Evolutionary conservation across 2,888 invertebrate species (phyloP), one percentile per base, ranked within the genome.

Genomic region (Leucozona laternaria): DNA sequence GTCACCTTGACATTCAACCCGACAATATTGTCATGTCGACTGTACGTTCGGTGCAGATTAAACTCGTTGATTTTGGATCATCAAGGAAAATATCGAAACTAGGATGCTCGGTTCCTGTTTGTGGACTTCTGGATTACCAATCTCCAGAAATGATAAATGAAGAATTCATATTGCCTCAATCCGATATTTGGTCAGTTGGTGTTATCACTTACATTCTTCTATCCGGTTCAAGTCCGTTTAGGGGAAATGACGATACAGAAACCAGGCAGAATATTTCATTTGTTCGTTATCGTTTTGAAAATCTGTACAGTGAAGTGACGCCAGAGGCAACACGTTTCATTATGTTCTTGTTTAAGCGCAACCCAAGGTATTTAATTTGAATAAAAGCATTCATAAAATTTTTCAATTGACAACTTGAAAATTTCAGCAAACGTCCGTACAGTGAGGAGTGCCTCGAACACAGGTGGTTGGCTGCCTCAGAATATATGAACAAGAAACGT

Each of bases 111-210:
- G 91, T 92, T 11, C 95, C 95, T 5, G 93, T 95, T 88, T 94
- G 95, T 53, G 96, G 96, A 3, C 95, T 96, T 89, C 93, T 95
- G 57, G 97, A 97, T 90, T 98, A 92, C 88, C 92, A 91, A 95
- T 96, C 98, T 8, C 98, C 98, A 0, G 98, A 99, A 93, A 95
- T 98, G 86, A 93, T 98, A 62, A 95, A 95, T 91, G 96, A 97
- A 91, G 98, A 98, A 92, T 95, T 96, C 7, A 96, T 97, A 40
- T 97, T 96, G 92, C 96, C 96, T 2, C 97, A 97, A 92, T 96
- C 97, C 4, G 99, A 99, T 93, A 96, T 99, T 90, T 99, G 99
- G 99, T 96, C 97, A 22, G 95, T 99, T 68, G 99, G 98, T 71
- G 97, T 97, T 13, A 93, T 99, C 7, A 94, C 97, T 0, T 99